Evolutionary conservation across 2,888 invertebrate genomes (phyloP).

Genomic region (Ceramica pisi): DNA sequence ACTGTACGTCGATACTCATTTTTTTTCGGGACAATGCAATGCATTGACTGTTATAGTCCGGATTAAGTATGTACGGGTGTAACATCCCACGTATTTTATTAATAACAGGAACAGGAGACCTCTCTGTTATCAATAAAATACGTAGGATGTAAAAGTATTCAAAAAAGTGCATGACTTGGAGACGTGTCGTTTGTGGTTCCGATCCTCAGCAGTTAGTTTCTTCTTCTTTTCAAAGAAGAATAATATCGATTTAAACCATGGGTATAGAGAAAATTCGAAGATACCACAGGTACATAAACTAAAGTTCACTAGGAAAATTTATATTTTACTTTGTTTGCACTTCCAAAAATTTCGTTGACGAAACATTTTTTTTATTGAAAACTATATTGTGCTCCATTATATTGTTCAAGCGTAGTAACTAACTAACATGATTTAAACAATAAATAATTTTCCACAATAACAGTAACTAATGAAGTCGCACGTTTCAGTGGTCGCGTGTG

Average conservation of each 20-base stretch:
- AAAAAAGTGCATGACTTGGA: too few relatives aligned
- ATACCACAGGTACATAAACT: background rate
- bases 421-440: conserved; percentile 5
- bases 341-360: background rate
- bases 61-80: background rate
- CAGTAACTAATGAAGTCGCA: conserved; percentile 5
- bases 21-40: conserved; percentile 9
- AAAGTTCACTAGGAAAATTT: background rate
- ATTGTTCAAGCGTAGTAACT: conserved; percentile 19
- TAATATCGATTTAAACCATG: background rate
- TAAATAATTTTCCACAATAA: conserved; percentile 4
- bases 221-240: background rate
- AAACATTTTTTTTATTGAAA: background rate
- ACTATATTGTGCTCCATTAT: background rate
- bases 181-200: too few relatives aligned
- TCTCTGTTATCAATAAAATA: too few relatives aligned
- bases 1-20: too few relatives aligned
- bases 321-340: too few relatives aligned
- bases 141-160: too few relatives aligned
- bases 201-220: too few relatives aligned
- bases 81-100: background rate
- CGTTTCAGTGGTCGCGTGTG: conserved; percentile 9
- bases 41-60: background rate
- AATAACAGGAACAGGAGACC: too few relatives aligned
- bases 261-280: background rate